Evolutionary conservation across 2,113 vertebrate genomes (phyloP).

Genomic region (Patagioenas fasciata): DNA sequence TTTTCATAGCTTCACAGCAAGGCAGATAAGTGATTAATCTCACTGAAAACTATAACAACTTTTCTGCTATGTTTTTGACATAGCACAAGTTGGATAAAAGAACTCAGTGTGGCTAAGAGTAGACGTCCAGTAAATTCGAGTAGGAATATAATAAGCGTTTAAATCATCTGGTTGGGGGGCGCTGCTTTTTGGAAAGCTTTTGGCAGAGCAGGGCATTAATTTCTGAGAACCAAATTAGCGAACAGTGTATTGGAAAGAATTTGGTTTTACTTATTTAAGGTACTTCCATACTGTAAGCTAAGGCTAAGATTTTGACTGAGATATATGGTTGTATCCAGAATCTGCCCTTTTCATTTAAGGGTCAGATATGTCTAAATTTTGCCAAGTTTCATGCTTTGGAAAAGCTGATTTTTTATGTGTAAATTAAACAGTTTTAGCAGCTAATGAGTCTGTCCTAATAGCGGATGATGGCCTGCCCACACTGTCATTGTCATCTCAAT

Average conservation of each 20-base stretch:
- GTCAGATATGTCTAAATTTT: not conserved
- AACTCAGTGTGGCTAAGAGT: not conserved
- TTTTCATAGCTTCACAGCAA: not conserved
- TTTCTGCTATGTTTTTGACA: not conserved
- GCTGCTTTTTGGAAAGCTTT: not conserved
- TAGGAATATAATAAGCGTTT: not conserved
- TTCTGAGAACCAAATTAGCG: not conserved
- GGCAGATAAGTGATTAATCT: not conserved
- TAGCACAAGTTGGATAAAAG: not conserved
- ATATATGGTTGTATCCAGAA: not conserved
- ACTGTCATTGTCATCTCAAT: rapidly evolving
- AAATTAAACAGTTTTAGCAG: not conserved
- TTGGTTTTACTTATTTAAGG: not conserved
- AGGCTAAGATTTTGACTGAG: not conserved
- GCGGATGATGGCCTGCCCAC: not conserved
- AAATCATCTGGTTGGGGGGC: not conserved
- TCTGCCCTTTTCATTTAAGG: not conserved
- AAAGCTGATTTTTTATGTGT: not conserved
- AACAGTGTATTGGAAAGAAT: not conserved
- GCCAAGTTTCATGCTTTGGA: not conserved
- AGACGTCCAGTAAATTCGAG: not conserved
- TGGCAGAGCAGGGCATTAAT: not conserved
- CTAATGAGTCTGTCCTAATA: not conserved
- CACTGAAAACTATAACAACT: rapidly evolving
- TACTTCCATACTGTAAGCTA: not conserved